Conservation (phyloP, 2,888 invertebrate genomes). For the Meandrusa payeni region DNA sequence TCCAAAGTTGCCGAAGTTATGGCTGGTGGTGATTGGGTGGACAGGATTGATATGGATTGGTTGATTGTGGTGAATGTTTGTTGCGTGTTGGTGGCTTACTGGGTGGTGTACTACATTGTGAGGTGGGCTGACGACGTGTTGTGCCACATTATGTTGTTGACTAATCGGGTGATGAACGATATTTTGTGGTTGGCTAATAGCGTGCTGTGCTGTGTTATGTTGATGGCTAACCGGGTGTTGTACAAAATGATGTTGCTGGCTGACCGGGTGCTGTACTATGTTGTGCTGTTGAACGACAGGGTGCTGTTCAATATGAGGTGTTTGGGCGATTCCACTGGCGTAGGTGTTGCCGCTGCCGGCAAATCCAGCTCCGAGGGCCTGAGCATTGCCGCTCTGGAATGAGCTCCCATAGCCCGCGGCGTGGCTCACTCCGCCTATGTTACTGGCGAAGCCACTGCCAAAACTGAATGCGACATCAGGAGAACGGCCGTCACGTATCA, state of each 20-base stretch:
- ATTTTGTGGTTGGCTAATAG: neutral
- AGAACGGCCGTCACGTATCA: conserved; percentile 49
- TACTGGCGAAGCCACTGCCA: conserved; percentile 66
- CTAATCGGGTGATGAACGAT: conserved; percentile 29
- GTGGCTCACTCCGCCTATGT: conserved; percentile 65
- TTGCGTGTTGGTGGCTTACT: conserved; percentile 28
- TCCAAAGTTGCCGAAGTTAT: conserved; percentile 49
- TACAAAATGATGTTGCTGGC: conserved; percentile 25
- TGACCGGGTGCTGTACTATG: conserved; percentile 13
- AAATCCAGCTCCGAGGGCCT: conserved; percentile 55
- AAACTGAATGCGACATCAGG: conserved; percentile 64
- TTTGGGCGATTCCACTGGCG: conserved; percentile 52
- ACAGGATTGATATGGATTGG: conserved; percentile 35
- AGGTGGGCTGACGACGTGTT: conserved; percentile 24
- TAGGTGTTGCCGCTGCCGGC: conserved; percentile 41
- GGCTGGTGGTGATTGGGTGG: conserved; percentile 45
- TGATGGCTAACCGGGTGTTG: conserved; percentile 9
- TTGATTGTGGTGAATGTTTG: conserved; percentile 30
- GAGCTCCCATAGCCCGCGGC: conserved; percentile 57
- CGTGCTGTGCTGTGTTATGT: conserved; percentile 1
- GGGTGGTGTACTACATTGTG: neutral
- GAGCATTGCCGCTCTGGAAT: conserved; percentile 54
- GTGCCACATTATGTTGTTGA: too few species aligned
- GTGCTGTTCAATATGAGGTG: neutral
- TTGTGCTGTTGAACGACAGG: conserved; percentile 25